Evolutionary conservation across 2,113 vertebrate species (phyloP).

Genomic region (Python bivittatus): DNA sequence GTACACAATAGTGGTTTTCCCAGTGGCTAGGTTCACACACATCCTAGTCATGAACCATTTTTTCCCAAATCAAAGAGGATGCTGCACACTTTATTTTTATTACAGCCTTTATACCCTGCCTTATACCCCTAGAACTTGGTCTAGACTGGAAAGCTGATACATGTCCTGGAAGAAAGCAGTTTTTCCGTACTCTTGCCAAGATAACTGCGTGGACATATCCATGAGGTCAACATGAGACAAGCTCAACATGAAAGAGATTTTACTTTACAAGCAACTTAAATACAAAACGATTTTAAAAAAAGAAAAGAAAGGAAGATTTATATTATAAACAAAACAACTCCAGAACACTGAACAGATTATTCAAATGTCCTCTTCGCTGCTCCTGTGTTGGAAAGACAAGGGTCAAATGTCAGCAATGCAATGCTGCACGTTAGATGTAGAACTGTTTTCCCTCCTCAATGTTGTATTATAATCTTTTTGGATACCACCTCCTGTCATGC

Average conservation of each 20-base stretch:
- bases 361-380: not conserved
- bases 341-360: not conserved
- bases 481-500: no score
- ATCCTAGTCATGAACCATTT: not conserved
- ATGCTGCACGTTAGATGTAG: no score
- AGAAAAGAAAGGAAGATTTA: not conserved
- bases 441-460: no score
- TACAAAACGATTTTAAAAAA: not conserved
- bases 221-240: not conserved
- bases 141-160: not conserved
- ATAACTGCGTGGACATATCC: not conserved
- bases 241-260: not conserved
- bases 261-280: not conserved
- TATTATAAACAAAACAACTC: not conserved
- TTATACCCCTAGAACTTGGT: not conserved
- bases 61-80: not conserved
- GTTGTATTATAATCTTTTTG: no score
- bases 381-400: not conserved
- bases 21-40: not conserved
- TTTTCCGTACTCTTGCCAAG: not conserved
- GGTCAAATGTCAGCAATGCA: no score
- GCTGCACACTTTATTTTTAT: not conserved
- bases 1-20: not conserved
- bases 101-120: not conserved
- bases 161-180: not conserved